A percentile compares a stretch with the other conserved stretches of the same genome.
phyloP scores from a whole-genome alignment of 2,113 vertebrate genomes.

The Hippocampus comes region DNA sequence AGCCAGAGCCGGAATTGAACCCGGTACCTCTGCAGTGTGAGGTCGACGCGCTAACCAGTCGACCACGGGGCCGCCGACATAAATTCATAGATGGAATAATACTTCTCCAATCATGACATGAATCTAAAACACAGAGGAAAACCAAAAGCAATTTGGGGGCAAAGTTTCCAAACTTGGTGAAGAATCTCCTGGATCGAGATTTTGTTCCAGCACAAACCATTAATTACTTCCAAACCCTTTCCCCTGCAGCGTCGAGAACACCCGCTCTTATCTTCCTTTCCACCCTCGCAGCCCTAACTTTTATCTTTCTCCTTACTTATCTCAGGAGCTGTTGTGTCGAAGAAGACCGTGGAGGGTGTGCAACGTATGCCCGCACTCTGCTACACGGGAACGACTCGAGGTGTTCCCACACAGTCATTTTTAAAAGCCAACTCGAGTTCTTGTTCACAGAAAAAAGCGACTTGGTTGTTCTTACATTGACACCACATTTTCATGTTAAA shows the following conservation, averaged over 20 bases:
- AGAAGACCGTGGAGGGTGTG: conserved; percentile 19
- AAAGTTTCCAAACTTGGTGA: conserved; percentile 44
- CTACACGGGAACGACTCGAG: conserved; percentile 29
- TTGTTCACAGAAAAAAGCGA: neutral
- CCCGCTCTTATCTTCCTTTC: conserved; percentile 43
- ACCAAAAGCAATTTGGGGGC: conserved; percentile 15
- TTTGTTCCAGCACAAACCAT: conserved; percentile 44
- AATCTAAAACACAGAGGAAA: conserved; percentile 26
- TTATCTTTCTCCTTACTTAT: conserved; percentile 34
- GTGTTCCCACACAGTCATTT: neutral
- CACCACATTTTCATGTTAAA: neutral
- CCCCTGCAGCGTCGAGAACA: conserved; percentile 27
- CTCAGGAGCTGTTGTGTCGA: conserved; percentile 22
- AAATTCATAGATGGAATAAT: conserved; percentile 13
- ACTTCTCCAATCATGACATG: conserved; percentile 61
- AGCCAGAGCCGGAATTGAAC: no score
- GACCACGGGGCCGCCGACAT: neutral
- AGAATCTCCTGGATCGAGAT: conserved; percentile 34
- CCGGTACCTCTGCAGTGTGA: no score
- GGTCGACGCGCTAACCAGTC: no score
- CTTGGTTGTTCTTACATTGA: conserved; percentile 7
- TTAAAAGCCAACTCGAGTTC: neutral
- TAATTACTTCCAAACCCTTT: conserved; percentile 41
- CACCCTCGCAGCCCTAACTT: conserved; percentile 29
- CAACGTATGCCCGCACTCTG: conserved; percentile 18